Conservation (phyloP, 2,797 vertebrate genomes). For the Geotrypetes seraphini region DNA sequence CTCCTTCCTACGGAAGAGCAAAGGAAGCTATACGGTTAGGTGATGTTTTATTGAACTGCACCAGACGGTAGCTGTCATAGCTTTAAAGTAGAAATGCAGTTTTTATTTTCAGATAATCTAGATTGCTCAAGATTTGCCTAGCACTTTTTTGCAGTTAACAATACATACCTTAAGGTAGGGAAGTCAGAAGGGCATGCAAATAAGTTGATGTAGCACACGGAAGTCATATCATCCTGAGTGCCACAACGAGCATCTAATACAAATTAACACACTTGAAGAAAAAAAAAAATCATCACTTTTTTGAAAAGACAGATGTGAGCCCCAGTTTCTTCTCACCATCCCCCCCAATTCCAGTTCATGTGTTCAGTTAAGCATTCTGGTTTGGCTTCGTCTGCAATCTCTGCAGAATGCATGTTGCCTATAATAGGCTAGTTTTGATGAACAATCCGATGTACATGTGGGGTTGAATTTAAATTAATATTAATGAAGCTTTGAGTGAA, state of each 20-base stretch:
- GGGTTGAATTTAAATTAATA: slow-evolving; percentile 76
- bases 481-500: slow-evolving; percentile 71
- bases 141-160: too few relatives aligned
- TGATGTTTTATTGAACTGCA: not conserved
- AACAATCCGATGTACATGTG: slow-evolving; percentile 71
- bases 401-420: slow-evolving; percentile 64
- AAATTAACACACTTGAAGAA: not conserved
- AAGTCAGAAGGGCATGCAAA: slow-evolving; percentile 19
- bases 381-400: slow-evolving; percentile 51
- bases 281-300: slow-evolving; percentile 16
- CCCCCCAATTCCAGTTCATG: slow-evolving; percentile 38
- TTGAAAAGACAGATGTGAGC: slow-evolving; percentile 23
- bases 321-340: slow-evolving; percentile 34
- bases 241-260: slow-evolving; percentile 18
- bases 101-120: not conserved
- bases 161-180: not conserved
- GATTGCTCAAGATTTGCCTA: rapidly evolving
- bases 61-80: not conserved
- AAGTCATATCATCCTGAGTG: not conserved
- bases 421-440: slow-evolving; percentile 71
- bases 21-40: not conserved
- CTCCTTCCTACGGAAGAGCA: not conserved
- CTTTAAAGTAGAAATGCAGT: rapidly evolving
- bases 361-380: slow-evolving; percentile 46
- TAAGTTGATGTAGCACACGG: not conserved